Evolutionary conservation across 2,113 vertebrate species (phyloP), one percentile per base, ranked within the genome.

Genomic region (Xiphophorus hellerii): DNA sequence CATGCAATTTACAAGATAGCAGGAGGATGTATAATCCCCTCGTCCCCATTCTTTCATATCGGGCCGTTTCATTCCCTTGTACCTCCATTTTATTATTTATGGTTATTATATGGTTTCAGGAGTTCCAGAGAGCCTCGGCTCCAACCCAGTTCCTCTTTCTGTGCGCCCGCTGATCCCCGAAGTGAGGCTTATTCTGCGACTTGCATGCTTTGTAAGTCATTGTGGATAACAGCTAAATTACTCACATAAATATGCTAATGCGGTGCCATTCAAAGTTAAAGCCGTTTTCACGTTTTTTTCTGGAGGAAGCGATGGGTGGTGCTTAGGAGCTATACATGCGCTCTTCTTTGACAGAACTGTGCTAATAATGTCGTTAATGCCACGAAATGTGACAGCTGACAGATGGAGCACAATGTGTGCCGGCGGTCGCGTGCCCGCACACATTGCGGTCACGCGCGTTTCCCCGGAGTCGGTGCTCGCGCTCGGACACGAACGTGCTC

Each of bases 31-130:
- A 44, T 74, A 74, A 81, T 76, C 73, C 78, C 80, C 78, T 82
- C 82, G 82, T 88, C 58, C 76, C 30, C 29, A n/a, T 85, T 85
- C 79, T 79, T 82, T 89, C 70, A 79, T 70, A 74, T 82, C 83
- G 33, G 69, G 29, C 79, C 13, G 64, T 39, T 72, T 62, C 67
- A 28, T 74, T 69, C 77, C 77, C 69, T 71, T 30, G 12, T 71
- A 77, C 76, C 62, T 78, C 33, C 62, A 66, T 69, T 69, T 73
- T 68, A 83, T 83, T 85, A 80, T 87, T 84, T 58, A 76, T 63
- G 67, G 77, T 85, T 69, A 80, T 82, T 76, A 74, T 29, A 60
- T 71, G 64, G 75, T 74, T 63, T 44, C 75, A 30, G 35, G 61
- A 74, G 71, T 74, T 75, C 80, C 71, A 68, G 13, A 35, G 64